Percentiles rank a stretch among this genome's conserved stretches.
Conservation (phyloP, 2,797 vertebrate species). For the Sebastes taczanowskii region DNA sequence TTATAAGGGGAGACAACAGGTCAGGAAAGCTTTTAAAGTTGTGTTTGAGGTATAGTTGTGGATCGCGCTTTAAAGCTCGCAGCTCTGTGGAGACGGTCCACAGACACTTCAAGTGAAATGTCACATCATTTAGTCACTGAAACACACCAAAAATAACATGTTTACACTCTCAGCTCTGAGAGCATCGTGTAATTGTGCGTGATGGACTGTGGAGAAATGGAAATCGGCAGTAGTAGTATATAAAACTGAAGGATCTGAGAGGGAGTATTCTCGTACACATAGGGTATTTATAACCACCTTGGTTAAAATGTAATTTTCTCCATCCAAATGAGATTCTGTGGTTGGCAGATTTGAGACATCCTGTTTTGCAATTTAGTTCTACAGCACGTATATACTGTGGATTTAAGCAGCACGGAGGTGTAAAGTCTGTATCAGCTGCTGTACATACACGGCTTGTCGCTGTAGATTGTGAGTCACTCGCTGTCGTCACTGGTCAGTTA, state of each 20-base stretch:
- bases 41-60: neutral
- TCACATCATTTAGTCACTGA: constrained; percentile 8
- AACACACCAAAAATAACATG: constrained; percentile 35
- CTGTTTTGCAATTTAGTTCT: constrained; percentile 40
- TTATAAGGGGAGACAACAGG: neutral
- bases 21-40: constrained; percentile 35
- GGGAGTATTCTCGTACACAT: constrained; percentile 2
- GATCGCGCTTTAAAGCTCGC: neutral
- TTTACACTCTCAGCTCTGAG: constrained; percentile 16
- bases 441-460: neutral
- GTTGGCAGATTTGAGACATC: constrained; percentile 27
- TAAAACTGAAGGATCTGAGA: constrained; percentile 8
- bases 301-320: constrained; percentile 27
- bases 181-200: constrained; percentile 12
- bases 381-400: constrained; percentile 17
- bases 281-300: constrained; percentile 27
- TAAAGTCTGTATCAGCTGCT: constrained; percentile 35
- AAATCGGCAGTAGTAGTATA: constrained; percentile 13
- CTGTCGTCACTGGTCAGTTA: constrained; percentile 62
- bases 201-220: constrained; percentile 28
- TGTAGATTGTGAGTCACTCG: constrained; percentile 37
- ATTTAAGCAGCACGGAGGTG: constrained; percentile 33
- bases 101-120: constrained; percentile 17
- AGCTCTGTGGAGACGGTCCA: neutral
- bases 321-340: constrained; percentile 34